Evolutionary conservation across 2,888 invertebrate species (phyloP).

Genomic region (Meandrusa payeni): DNA sequence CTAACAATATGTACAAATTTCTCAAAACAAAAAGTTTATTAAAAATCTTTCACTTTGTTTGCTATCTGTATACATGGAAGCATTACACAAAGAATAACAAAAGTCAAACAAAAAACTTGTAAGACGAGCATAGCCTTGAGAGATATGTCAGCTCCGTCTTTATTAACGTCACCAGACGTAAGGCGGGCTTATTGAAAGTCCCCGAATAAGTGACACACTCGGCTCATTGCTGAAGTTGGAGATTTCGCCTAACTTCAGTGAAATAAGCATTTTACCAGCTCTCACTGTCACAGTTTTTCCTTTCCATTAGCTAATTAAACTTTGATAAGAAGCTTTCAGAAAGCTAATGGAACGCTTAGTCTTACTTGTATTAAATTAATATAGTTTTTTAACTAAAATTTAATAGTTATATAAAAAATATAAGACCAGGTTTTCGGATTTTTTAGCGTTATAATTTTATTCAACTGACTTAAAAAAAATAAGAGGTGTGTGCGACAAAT

Average conservation of each 20-base stretch:
- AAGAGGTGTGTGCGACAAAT: too few relatives aligned
- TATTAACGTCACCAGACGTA: constrained; percentile 21
- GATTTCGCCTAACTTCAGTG: constrained; percentile 6
- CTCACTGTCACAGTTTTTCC: not conserved
- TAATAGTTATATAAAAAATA: too few relatives aligned
- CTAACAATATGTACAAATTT: too few relatives aligned
- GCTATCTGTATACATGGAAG: too few relatives aligned
- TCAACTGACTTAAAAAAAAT: too few relatives aligned
- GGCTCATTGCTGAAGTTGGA: constrained; percentile 14
- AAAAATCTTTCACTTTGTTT: not conserved
- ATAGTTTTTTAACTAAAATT: too few relatives aligned
- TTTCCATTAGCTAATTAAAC: constrained; percentile 1
- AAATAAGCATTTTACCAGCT: constrained; percentile 1
- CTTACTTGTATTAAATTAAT: too few relatives aligned
- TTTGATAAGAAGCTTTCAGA: too few relatives aligned
- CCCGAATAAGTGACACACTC: constrained; percentile 10
- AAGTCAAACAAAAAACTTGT: constrained; percentile 1
- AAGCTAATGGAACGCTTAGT: too few relatives aligned
- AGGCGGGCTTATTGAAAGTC: constrained; percentile 17
- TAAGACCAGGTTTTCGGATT: too few relatives aligned
- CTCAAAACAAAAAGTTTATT: not conserved
- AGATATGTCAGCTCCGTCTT: constrained; percentile 15
- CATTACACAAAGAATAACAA: too few relatives aligned
- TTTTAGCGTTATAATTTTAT: too few relatives aligned
- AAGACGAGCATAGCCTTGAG: constrained; percentile 3